Evolutionary conservation across 64 coral and sea anemone species (phyloP).

Genomic region (Porites australiensis): DNA sequence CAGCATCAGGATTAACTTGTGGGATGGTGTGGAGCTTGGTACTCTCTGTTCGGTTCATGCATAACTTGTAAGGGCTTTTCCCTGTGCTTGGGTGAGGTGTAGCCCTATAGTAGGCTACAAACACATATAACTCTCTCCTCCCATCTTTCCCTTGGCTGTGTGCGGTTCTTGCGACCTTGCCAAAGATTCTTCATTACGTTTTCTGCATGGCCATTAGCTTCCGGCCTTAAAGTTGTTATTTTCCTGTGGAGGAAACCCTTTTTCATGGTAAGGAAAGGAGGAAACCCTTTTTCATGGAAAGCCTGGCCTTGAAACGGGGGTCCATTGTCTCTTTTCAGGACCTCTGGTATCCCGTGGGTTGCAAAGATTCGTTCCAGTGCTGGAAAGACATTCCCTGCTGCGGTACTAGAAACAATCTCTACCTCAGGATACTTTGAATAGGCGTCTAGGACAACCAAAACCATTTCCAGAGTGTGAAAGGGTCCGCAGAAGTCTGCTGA

Average conservation of each 20-base stretch:
- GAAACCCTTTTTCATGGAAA: too few relatives aligned
- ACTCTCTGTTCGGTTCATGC: background rate
- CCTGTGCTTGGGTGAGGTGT: background rate
- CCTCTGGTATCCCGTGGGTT: slow-evolving; percentile 26
- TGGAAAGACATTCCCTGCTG: slow-evolving; percentile 20
- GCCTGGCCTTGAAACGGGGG: slow-evolving; percentile 32
- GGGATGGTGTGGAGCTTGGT: background rate
- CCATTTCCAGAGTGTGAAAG: slow-evolving; percentile 30
- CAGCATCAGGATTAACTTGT: background rate
- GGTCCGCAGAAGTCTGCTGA: slow-evolving; percentile 65
- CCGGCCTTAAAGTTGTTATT: slow-evolving; percentile 38
- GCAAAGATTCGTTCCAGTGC: slow-evolving; percentile 36
- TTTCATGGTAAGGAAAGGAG: too few relatives aligned
- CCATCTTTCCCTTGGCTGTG: slow-evolving; percentile 6
- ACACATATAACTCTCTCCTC: slow-evolving; percentile 20
- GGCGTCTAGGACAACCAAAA: slow-evolving; percentile 50
- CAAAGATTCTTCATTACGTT: slow-evolving; percentile 7
- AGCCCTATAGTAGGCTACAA: background rate
- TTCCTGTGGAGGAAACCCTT: slow-evolving; percentile 47
- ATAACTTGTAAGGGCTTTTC: background rate
- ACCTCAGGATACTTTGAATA: slow-evolving; percentile 65
- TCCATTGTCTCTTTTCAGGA: slow-evolving; percentile 40
- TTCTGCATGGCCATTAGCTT: slow-evolving; percentile 52
- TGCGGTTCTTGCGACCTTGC: slow-evolving; percentile 31
- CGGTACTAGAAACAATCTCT: slow-evolving; percentile 7